Percentiles rank a stretch among this genome's conserved stretches.
These are phyloP conservation scores for Ursus arctos DNA, from an alignment of 2,113 vertebrate genomes.

Conservation along the genomic window DNA sequence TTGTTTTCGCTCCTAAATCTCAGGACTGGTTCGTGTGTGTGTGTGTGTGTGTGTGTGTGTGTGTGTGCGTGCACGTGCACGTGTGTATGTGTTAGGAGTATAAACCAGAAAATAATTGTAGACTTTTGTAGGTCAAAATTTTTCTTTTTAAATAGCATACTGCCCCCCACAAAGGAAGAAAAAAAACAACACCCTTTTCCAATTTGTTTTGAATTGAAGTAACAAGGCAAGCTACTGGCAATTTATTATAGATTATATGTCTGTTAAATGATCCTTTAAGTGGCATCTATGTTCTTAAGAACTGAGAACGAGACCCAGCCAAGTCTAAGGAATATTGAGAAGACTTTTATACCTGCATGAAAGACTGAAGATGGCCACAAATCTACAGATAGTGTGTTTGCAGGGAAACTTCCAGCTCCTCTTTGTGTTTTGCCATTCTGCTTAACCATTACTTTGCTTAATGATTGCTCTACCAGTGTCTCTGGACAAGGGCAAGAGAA, in stretches of 20 bases:
- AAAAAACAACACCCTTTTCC: neutral
- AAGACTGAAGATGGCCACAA: neutral
- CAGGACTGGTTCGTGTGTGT: neutral
- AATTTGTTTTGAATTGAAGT: constrained; percentile 41
- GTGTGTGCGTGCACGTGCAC: neutral
- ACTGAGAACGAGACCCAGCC: neutral
- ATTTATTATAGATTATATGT: constrained; percentile 39
- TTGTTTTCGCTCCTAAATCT: constrained; percentile 56
- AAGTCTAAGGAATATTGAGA: constrained; percentile 3
- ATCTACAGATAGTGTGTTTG: neutral
- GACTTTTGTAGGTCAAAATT: neutral
- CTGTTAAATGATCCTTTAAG: neutral
- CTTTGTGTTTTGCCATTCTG: neutral
- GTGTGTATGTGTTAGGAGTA: neutral
- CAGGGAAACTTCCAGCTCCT: neutral
- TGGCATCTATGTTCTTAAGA: neutral
- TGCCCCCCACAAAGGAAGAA: neutral
- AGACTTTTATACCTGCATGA: neutral
- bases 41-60: neutral
- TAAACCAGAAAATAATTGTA: constrained; percentile 62
- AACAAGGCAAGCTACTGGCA: neutral
- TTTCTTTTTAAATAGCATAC: neutral
- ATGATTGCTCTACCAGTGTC: neutral
- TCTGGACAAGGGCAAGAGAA: neutral
- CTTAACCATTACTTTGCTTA: neutral